phyloP scores from a whole-genome alignment of 2,888 invertebrate genomes.

The Mesorhabditis spiculigera region DNA sequence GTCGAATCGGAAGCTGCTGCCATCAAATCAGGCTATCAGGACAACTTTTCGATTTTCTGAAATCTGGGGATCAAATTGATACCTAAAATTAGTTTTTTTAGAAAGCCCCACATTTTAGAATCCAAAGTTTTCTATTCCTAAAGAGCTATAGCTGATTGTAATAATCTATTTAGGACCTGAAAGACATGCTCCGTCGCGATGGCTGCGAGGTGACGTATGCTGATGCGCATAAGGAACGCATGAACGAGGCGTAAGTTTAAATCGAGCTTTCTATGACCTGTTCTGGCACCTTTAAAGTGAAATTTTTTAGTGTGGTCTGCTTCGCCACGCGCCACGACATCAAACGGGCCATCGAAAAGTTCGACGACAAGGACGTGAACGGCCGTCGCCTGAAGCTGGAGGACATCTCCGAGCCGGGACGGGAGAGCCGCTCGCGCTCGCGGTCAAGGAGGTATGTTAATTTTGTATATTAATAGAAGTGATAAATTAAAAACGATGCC shows the following conservation, averaged over 20 bases:
- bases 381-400: conserved; percentile 86
- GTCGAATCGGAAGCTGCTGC: too few species aligned
- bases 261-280: background rate
- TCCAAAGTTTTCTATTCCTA: background rate
- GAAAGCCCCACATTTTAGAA: too few species aligned
- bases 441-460: conserved; percentile 11
- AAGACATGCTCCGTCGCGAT: conserved; percentile 98
- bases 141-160: background rate
- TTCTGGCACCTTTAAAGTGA: too few species aligned
- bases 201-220: conserved; percentile 95
- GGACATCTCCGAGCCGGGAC: conserved; percentile 69
- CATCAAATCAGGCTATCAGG: too few species aligned
- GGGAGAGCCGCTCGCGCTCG: conserved; percentile 3
- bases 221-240: conserved; percentile 89
- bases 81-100: too few species aligned
- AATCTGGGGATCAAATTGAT: too few species aligned
- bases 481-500: too few species aligned
- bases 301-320: conserved; percentile 79
- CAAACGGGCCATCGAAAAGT: conserved; percentile 91
- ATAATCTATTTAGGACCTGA: conserved; percentile 74
- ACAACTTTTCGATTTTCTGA: too few species aligned
- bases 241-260: conserved; percentile 70
- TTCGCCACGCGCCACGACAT: conserved; percentile 91
- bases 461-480: too few species aligned
- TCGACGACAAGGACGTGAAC: conserved; percentile 92